A percentile compares a stretch with the other conserved stretches of the same genome.
Evolutionary conservation across 2,888 invertebrate species (phyloP).

Genomic region (Drosophila rubida): DNA sequence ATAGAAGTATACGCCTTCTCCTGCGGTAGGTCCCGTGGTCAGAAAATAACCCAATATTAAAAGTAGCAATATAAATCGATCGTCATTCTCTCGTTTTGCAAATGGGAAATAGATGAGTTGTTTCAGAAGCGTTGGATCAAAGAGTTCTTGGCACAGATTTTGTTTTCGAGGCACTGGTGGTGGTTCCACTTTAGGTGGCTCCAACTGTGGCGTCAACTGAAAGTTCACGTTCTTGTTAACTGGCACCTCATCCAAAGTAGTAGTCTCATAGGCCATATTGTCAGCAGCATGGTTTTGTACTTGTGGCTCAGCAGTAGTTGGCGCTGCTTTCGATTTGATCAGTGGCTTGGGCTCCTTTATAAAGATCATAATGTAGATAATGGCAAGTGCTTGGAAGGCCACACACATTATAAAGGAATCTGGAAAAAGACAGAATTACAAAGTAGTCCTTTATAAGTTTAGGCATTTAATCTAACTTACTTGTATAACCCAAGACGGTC

Average conservation of each 20-base stretch:
- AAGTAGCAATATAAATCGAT: constrained; percentile 77
- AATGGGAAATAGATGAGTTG: constrained; percentile 82
- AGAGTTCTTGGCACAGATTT: constrained; percentile 79
- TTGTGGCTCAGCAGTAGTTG: constrained; percentile 21
- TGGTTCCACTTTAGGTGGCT: constrained; percentile 54
- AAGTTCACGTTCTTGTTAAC: constrained; percentile 79
- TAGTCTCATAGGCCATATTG: constrained; percentile 78
- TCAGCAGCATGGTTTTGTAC: constrained; percentile 62
- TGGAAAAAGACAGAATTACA: constrained; percentile 31
- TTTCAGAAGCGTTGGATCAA: constrained; percentile 83
- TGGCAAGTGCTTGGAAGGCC: constrained; percentile 81
- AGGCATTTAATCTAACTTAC: constrained; percentile 59
- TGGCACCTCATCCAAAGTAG: constrained; percentile 66
- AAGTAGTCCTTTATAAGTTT: too few relatives aligned
- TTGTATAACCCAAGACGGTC: constrained; percentile 80
- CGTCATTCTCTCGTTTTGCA: constrained; percentile 80
- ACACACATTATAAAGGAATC: constrained; percentile 83
- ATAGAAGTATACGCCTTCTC: constrained; percentile 84
- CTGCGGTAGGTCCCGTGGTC: constrained; percentile 80
- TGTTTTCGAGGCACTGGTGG: constrained; percentile 42
- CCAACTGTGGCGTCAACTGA: constrained; percentile 64
- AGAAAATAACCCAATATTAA: constrained; percentile 81
- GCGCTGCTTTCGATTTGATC: constrained; percentile 23
- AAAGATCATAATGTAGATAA: constrained; percentile 82
- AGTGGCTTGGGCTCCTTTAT: constrained; percentile 78